Conservation (phyloP, 1,140 invertebrate species). For the Drosophila truncata region DNA sequence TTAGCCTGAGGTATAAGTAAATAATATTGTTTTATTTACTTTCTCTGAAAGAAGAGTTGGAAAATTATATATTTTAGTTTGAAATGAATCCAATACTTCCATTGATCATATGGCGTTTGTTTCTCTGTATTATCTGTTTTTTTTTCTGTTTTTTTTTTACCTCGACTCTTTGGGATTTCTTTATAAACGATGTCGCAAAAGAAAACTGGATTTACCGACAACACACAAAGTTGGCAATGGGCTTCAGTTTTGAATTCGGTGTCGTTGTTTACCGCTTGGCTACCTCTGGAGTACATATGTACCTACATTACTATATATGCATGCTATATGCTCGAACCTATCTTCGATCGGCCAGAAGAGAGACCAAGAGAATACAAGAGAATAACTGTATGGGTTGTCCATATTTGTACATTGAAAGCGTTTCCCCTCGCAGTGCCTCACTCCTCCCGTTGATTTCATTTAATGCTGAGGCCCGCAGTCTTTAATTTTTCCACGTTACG, state of each 20-base stretch:
- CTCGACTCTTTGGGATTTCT: constrained; percentile 35
- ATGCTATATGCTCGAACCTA: constrained; percentile 3
- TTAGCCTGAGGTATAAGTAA: too few species aligned
- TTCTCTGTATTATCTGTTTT: constrained; percentile 6
- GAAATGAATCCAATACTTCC: background rate
- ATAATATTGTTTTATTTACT: background rate
- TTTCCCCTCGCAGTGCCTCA: background rate
- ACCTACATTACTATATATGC: constrained; percentile 4
- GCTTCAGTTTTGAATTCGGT: constrained; percentile 46
- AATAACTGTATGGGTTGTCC: constrained; percentile 30
- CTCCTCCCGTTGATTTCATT: constrained; percentile 13
- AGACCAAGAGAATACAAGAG: constrained; percentile 22
- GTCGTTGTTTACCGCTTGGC: constrained; percentile 47
- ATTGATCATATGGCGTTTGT: background rate
- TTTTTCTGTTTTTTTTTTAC: constrained; percentile 12
- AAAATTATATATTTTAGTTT: background rate
- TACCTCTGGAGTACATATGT: constrained; percentile 15
- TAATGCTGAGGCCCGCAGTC: constrained; percentile 22
- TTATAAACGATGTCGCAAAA: constrained; percentile 54
- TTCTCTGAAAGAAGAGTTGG: background rate
- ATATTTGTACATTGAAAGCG: constrained; percentile 40
- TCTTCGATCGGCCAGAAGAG: constrained; percentile 17
- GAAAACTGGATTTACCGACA: constrained; percentile 51
- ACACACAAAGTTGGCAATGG: constrained; percentile 47
- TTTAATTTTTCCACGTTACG: constrained; percentile 34